These are phyloP conservation scores for Seriola quinqueradiata DNA, from an alignment of 2,113 vertebrate species.

Conservation along the genomic window DNA sequence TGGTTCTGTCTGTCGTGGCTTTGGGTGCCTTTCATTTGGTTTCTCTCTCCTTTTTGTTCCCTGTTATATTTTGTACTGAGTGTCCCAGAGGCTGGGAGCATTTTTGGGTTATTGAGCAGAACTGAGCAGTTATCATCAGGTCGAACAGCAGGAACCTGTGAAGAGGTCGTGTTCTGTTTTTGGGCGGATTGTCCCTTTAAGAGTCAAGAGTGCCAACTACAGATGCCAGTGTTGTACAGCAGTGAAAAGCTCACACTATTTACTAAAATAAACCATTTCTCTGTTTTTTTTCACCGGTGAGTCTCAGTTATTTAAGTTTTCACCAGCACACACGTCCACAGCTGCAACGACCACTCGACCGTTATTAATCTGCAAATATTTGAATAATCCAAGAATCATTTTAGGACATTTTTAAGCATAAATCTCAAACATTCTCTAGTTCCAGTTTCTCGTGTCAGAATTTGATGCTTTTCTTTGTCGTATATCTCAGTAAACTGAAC, in stretches of 20 bases:
- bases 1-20: constrained; percentile 76
- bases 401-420: no score
- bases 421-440: no score
- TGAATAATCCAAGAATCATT: no score
- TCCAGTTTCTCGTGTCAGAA: no score
- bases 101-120: constrained; percentile 39
- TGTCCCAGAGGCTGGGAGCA: constrained; percentile 80
- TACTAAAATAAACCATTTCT: constrained; percentile 77
- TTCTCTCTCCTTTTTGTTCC: constrained; percentile 1
- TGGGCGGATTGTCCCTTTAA: constrained; percentile 80
- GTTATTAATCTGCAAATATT: no score
- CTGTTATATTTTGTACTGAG: constrained; percentile 79
- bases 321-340: no score
- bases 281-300: constrained; percentile 65
- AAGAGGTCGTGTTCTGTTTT: constrained; percentile 29
- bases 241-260: constrained; percentile 88
- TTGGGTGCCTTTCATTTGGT: constrained; percentile 51
- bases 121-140: background rate
- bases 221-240: constrained; percentile 90
- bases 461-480: no score
- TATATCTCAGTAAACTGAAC: no score
- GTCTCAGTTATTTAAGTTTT: background rate
- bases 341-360: no score
- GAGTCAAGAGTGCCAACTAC: constrained; percentile 84
- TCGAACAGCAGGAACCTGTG: no score